Conservation (phyloP, 2,113 vertebrate genomes). For the Micronycteris hirsuta region DNA sequence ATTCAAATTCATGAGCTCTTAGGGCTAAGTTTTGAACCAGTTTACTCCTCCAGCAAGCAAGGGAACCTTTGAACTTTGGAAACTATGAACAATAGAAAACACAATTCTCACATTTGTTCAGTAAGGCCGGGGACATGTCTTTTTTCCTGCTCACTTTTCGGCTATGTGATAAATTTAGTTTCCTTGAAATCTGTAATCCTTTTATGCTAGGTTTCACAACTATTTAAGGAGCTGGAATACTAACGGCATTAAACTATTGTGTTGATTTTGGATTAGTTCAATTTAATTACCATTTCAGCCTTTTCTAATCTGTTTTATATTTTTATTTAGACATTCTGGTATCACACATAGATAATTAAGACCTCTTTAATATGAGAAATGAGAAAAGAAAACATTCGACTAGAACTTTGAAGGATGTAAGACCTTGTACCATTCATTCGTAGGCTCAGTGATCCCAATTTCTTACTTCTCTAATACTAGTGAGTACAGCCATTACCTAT, state of each 20-base stretch:
- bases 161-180: background rate
- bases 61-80: background rate
- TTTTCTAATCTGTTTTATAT: conserved; percentile 61
- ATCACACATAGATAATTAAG: conserved; percentile 40
- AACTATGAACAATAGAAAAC: background rate
- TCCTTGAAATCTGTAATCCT: conserved; percentile 27
- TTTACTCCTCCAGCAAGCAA: background rate
- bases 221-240: conserved; percentile 17
- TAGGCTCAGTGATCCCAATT: background rate
- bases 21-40: background rate
- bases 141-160: background rate
- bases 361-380: background rate
- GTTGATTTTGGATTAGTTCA: conserved; percentile 60
- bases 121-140: background rate
- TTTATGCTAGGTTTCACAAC: background rate
- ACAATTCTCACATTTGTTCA: background rate
- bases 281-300: conserved; percentile 59
- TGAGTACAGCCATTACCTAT: background rate
- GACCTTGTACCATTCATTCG: background rate
- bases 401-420: background rate
- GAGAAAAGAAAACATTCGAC: background rate
- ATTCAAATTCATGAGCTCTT: background rate
- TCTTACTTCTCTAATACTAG: conserved; percentile 3
- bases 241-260: conserved; percentile 49
- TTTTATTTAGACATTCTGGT: conserved; percentile 60